Percentiles rank a stretch among this genome's conserved stretches.
These are phyloP conservation scores for Oophaga pumilio DNA, from an alignment of 2,113 vertebrate species.

Conservation along the genomic window DNA sequence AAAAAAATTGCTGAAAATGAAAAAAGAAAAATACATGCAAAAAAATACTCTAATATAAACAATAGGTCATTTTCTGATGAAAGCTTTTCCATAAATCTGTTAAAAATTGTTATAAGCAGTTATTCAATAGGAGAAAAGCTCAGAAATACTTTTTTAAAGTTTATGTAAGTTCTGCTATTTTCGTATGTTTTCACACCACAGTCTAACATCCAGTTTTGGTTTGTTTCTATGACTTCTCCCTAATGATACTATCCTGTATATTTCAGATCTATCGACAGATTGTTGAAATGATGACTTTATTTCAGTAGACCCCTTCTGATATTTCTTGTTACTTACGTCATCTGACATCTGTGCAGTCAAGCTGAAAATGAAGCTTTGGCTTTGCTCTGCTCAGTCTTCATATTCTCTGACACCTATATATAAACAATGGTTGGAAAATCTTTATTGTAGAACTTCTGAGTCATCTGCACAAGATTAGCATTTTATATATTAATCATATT, in stretches of 20 bases:
- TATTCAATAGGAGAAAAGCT: background rate
- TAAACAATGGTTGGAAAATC: background rate
- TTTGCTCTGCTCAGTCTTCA: background rate
- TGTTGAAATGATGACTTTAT: background rate
- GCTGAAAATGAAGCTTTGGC: background rate
- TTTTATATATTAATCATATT: too few relatives aligned
- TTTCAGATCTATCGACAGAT: background rate
- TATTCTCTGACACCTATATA: background rate
- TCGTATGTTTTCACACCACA: background rate
- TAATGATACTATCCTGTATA: background rate
- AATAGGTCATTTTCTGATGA: background rate
- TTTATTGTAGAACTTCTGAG: background rate
- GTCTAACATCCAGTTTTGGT: background rate
- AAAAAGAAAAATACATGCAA: too few relatives aligned
- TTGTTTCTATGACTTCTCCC: background rate
- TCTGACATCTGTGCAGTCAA: background rate
- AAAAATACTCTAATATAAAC: too few relatives aligned
- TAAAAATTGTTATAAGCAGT: background rate
- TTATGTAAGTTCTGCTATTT: background rate
- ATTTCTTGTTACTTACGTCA: background rate
- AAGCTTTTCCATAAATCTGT: background rate
- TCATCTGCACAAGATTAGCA: background rate
- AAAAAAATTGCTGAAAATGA: too few relatives aligned
- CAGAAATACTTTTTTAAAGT: background rate
- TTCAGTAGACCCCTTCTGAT: background rate